These are phyloP conservation scores for Tethea ocularis DNA, from an alignment of 2,888 invertebrate genomes.

Conservation along the genomic window DNA sequence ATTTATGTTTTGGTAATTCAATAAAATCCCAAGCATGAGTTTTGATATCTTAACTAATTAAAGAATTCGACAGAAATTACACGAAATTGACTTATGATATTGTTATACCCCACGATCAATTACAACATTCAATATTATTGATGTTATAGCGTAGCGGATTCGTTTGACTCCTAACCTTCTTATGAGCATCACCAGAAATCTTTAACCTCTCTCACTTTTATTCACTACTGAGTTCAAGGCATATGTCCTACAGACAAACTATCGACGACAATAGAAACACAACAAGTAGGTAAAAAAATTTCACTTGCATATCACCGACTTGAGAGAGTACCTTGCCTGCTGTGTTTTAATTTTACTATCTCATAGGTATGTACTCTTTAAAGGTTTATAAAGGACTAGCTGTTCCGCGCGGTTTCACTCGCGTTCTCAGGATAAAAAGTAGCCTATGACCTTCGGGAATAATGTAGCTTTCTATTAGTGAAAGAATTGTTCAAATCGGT, in stretches of 20 bases:
- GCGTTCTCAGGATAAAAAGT: no score
- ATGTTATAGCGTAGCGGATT: conserved; percentile 72
- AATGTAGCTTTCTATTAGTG: no score
- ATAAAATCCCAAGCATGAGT: no score
- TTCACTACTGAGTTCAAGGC: conserved; percentile 2
- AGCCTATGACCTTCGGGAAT: no score
- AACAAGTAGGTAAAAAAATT: not conserved
- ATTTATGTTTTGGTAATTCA: no score
- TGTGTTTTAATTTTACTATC: no score
- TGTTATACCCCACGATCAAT: conserved; percentile 75
- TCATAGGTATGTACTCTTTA: no score
- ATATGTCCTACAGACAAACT: not conserved
- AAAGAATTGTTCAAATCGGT: no score
- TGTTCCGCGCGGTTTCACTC: no score
- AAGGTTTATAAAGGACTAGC: no score
- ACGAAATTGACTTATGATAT: conserved; percentile 67
- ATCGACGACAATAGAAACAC: not conserved
- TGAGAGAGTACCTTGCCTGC: not conserved
- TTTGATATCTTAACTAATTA: no score
- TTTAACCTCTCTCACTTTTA: conserved; percentile 30
- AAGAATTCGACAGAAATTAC: no score
- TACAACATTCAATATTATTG: conserved; percentile 64
- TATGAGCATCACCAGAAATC: conserved; percentile 44
- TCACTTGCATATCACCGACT: not conserved
- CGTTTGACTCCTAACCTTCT: conserved; percentile 77